Evolutionary conservation across 1,140 invertebrate genomes (phyloP).

Genomic region (Drosophila bipectinata): DNA sequence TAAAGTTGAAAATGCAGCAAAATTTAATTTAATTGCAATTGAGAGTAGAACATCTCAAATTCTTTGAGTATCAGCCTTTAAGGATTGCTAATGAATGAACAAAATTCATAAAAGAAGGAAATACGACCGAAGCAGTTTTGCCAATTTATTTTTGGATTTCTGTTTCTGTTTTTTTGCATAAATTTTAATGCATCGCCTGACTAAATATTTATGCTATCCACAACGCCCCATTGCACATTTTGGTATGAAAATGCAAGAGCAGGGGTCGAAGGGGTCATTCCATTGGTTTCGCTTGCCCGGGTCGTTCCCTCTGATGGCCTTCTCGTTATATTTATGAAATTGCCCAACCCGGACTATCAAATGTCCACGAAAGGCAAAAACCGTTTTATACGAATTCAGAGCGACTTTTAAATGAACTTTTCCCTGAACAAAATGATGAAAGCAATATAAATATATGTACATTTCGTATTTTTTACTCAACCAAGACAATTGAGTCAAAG

Average conservation of each 20-base stretch:
- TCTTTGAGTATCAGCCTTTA: conserved; percentile 45
- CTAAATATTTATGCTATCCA: conserved; percentile 76
- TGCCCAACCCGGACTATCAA: conserved; percentile 4
- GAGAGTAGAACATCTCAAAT: conserved; percentile 8
- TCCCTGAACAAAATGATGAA: background rate
- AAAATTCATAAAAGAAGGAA: conserved; percentile 7
- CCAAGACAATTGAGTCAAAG: conserved; percentile 1
- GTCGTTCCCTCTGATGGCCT: conserved; percentile 19
- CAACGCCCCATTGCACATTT: conserved; percentile 71
- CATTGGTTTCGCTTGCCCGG: conserved; percentile 23
- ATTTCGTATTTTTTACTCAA: background rate
- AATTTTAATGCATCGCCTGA: conserved; percentile 71
- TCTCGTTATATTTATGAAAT: conserved; percentile 49
- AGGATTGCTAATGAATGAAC: conserved; percentile 46
- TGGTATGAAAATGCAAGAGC: background rate
- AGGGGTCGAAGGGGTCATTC: background rate
- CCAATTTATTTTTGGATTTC: conserved; percentile 44
- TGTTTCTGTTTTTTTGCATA: conserved; percentile 51
- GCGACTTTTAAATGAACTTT: conserved; percentile 55
- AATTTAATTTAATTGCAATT: conserved; percentile 51
- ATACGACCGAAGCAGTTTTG: conserved; percentile 1
- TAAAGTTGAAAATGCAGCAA: conserved; percentile 34
- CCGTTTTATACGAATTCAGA: conserved; percentile 16
- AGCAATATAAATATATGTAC: background rate
- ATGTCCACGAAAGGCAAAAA: conserved; percentile 13